Percentiles rank a stretch among this genome's conserved stretches.
These are phyloP conservation scores for Calosoma granatense DNA, from an alignment of 1,140 invertebrate species.

Conservation along the genomic window DNA sequence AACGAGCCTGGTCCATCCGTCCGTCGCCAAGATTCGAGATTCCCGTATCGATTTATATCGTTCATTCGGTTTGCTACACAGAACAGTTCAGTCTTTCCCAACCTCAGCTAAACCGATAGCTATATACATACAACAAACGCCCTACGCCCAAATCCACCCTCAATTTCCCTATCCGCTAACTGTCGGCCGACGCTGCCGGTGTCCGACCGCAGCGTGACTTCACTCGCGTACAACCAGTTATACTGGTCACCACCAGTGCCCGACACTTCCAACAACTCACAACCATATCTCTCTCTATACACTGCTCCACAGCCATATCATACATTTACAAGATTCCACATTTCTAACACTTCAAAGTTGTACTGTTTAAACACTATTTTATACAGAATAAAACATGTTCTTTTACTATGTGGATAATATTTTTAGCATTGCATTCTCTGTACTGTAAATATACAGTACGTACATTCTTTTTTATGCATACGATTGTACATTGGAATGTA, in stretches of 20 bases:
- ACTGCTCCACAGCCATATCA: no score
- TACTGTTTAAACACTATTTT: no score
- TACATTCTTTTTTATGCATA: no score
- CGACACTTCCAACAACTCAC: not conserved
- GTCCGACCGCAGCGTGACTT: not conserved
- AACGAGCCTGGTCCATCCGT: not conserved
- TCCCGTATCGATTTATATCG: conserved; percentile 19
- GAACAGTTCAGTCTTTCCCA: conserved; percentile 22
- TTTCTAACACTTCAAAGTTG: no score
- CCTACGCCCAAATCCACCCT: conserved; percentile 1
- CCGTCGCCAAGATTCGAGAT: not conserved
- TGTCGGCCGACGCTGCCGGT: not conserved
- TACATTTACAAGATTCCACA: no score
- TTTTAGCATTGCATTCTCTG: no score
- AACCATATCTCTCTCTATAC: no score
- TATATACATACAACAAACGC: not conserved
- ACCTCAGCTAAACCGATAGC: not conserved
- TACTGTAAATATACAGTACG: no score
- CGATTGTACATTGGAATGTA: no score
- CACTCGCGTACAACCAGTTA: not conserved
- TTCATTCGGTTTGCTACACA: conserved; percentile 23
- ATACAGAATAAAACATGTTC: no score
- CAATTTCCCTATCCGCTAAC: conserved; percentile 8
- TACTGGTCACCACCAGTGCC: not conserved
- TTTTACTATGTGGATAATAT: no score